Evolutionary conservation across 2,888 invertebrate genomes (phyloP), one percentile per base, ranked within the genome.

Genomic region (Dorcus parallelipipedus): DNA sequence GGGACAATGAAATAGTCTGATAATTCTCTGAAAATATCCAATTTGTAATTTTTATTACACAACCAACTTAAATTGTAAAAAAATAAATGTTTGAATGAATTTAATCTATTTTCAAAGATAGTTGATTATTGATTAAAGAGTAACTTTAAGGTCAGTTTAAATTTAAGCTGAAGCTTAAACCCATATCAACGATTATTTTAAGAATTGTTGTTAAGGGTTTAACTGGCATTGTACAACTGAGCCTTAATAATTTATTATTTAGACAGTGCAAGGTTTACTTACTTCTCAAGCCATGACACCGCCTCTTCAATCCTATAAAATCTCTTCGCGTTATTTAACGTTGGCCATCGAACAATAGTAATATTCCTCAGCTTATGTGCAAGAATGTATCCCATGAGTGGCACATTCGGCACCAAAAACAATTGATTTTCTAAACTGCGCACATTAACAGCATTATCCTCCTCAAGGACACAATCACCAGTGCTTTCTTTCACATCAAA

Each of bases 1-100:
- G 74, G 64, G 4, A 71, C 62, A 42, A 69, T 68, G n/a, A 76
- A 61, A 26, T 71, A 49, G 8, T 52, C 38, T 14, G 53, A 20
- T 39, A 64, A 48, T 48, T 54, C 68, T 61, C 45, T 68, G 61
- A 50, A 73, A 71, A 23, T 10, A 33, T 20, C 2, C 20, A 20
- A 20, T 20, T 20, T 20, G 3, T 20, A 20, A 20, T 20, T 20
- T 20, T 20, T 20, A 20, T 3, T 3, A 20, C 20, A 20, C 20
- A 20, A 20, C 1, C 20, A 20, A 20, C 1, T 20, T 14, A 14
- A 14, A 14, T 14, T 14, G 14, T 14, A 14, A 14, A 14, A 14
- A 14, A 14, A 14, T 14, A 14, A 1, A 14, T 14, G 14, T 14
- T 14, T 14, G 14, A 14, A 14, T 14, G 14, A 14, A 14, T 14